These are phyloP conservation scores for Tachina fera DNA, from an alignment of 2,888 invertebrate genomes.

Conservation along the genomic window DNA sequence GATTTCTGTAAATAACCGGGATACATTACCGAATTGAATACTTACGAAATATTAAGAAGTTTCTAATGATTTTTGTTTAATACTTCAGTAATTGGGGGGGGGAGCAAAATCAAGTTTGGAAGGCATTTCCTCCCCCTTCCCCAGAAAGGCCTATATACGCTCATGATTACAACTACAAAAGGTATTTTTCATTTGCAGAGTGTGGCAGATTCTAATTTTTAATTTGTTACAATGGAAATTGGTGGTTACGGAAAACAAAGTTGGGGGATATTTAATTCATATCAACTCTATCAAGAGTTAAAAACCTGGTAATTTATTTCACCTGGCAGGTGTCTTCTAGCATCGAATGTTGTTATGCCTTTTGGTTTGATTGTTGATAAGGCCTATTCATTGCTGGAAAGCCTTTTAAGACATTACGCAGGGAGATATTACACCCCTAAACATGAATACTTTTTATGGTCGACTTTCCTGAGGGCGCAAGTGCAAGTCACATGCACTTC, in stretches of 20 bases:
- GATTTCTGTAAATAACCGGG: too few species aligned
- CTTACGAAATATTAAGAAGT: too few species aligned
- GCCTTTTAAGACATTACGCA: conserved; percentile 33
- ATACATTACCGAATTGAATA: too few species aligned
- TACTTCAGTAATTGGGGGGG: too few species aligned
- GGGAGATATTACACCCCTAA: conserved; percentile 14
- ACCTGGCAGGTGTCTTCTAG: conserved; percentile 15
- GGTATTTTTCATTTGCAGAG: background rate
- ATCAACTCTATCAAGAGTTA: conserved; percentile 27
- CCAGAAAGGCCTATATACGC: too few species aligned
- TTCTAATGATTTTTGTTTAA: too few species aligned
- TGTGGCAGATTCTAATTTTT: conserved; percentile 42
- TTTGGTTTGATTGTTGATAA: conserved; percentile 47
- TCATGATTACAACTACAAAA: too few species aligned
- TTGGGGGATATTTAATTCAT: conserved; percentile 44
- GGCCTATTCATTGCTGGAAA: conserved; percentile 46
- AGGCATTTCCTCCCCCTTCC: too few species aligned
- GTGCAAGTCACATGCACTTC: too few species aligned
- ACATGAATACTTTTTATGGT: conserved; percentile 29
- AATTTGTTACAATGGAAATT: conserved; percentile 49
- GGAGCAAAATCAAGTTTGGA: too few species aligned
- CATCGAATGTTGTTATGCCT: conserved; percentile 10
- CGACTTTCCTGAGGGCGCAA: conserved; percentile 36
- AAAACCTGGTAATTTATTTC: conserved; percentile 34
- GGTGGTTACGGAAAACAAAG: conserved; percentile 56